Percentiles rank a stretch among this genome's conserved stretches.
phyloP scores from a whole-genome alignment of 2,113 vertebrate species.

The Proteles cristata region DNA sequence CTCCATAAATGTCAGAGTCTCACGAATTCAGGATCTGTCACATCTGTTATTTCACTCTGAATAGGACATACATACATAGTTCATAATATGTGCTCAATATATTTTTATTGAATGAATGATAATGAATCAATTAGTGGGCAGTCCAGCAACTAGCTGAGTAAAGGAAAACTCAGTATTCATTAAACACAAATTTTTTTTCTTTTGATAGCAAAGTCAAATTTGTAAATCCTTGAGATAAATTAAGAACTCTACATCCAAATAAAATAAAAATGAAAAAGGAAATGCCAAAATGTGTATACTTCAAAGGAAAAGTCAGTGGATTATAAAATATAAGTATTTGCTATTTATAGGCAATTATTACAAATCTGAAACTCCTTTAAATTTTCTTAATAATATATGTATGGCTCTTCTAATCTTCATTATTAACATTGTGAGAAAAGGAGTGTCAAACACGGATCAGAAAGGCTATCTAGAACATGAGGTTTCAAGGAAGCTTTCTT shows the following conservation, averaged over 20 bases:
- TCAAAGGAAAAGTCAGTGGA: not conserved
- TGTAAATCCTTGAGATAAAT: not conserved
- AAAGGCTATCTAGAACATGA: not conserved
- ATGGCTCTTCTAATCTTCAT: not conserved
- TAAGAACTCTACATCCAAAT: not conserved
- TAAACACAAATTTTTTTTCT: not conserved
- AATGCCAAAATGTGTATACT: not conserved
- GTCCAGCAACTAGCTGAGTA: not conserved
- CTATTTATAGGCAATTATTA: not conserved
- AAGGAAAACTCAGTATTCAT: not conserved
- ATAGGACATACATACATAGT: not conserved
- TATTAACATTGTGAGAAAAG: not conserved
- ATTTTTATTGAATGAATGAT: not conserved
- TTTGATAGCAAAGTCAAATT: not conserved
- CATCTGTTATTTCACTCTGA: not conserved
- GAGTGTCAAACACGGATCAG: not conserved
- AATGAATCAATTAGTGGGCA: not conserved
- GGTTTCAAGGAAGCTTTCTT: not conserved
- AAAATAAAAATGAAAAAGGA: not conserved
- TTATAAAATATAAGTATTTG: not conserved
- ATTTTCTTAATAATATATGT: not conserved
- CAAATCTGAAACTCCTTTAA: not conserved
- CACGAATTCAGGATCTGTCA: not conserved
- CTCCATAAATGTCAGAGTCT: not conserved
- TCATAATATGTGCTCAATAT: not conserved